Base-by-base conservation (phyloP, 2,797 vertebrate species). In the Sebastes kiyomatsui region DNA sequence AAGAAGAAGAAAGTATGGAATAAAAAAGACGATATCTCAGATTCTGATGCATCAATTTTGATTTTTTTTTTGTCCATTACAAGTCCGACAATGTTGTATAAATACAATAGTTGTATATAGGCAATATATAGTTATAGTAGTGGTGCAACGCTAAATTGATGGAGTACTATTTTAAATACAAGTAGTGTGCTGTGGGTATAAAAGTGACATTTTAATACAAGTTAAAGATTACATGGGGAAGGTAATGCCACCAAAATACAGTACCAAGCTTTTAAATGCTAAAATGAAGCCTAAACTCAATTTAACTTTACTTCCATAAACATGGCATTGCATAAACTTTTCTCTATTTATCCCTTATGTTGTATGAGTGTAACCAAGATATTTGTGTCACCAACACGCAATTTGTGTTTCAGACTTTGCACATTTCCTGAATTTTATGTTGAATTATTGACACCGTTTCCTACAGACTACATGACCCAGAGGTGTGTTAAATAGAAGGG, bases 401-500 rank as follows among this genome's bases (percentile, higher is more conserved):
- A 55, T 49, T 16, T 33, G 6, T 9, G 27, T 56, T 77, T 52
- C 25, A 69, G n/a, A 54, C 32, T 80, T 62, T 49, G 54, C 52
- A 62, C 52, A 32, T 73, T 35, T 75, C 59, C 67, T 64, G 54
- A 67, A 46, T 46, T 80, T 42, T 56, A 65, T 10, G 5, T 61
- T 67, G 27, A 65, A 67, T 64, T 56, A 52, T 70, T 62, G 58
- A 75, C 55, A 58, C 20, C 49, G 27, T 79, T 85, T 62, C 42
- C 42, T 75, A 2, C 64, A 59, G 58, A 49, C 46, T 52, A 14
- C 67, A 30, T 75, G 76, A 90, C 80, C 83, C 64, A 66, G 74
- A 81, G 82, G 52, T 82, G 77, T 28, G 28, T 77, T 56, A 80
- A 83, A 86, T 72, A 79, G 61, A 85, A 22, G 30, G 22, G 27